Evolutionary conservation across 2,888 invertebrate species (phyloP), one percentile per base, ranked within the genome.

Genomic region (Cetonia aurata): DNA sequence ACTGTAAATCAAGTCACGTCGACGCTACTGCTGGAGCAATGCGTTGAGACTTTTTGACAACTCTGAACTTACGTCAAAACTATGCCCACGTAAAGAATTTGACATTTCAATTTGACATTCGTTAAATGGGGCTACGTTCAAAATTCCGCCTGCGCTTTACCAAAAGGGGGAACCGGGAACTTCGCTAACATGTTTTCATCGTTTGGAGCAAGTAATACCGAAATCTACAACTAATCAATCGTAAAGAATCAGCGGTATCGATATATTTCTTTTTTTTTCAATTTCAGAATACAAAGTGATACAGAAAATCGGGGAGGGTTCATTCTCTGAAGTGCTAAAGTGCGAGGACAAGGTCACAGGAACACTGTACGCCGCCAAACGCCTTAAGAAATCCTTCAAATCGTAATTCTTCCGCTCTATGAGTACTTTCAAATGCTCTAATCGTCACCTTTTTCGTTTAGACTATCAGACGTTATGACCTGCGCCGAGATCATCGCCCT

Each of bases 321-420:
- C 91, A 31, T 91, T 91, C 84, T 90, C 91, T 0, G 90, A 90
- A 79, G 91, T 91, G 33, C 81, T 90, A 72, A 90, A 90, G 87
- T 90, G 90, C 80, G 87, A 89, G 80, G 86, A 89, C 75, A 84
- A 86, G 72, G 81, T 83, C 75, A 88, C 87, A 71, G 88, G 88
- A 66, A 78, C 82, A 37, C 83, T 84, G 60, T 89, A 87, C 80
- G 91, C 91, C 6, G 90, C 89, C 56, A 91, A 91, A 83, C 84
- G 87, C 75, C 84, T 91, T 75, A 91, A 90, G 79, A 89, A 88
- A 79, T 82, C 83, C 71, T 91, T 89, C 81, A 85, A 86, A 78
- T 87, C 85, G 90, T 89, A 83, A 81, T 80, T 75, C 53, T 53
- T 53, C 25, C 25, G 25, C 25, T 25, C 4, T 25, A 25, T 25